A percentile compares a stretch with the other conserved stretches of the same genome.
Conservation (phyloP, 2,888 invertebrate genomes). For the Terebella lapidaria region DNA sequence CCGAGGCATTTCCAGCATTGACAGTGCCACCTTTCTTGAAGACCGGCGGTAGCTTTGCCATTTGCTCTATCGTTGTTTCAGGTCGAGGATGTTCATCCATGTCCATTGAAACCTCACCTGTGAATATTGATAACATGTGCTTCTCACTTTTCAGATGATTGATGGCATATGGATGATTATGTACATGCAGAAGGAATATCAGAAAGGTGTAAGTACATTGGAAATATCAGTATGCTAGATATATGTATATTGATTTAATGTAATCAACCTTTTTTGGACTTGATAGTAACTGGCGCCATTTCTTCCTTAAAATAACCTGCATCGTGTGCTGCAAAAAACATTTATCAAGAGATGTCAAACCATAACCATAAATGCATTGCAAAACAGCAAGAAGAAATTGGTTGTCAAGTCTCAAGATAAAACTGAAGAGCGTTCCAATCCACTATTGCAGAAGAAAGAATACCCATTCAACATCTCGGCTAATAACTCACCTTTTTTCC, state of each 20-base stretch:
- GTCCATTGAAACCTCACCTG: slow-evolving; percentile 64
- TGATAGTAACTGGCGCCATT: slow-evolving; percentile 77
- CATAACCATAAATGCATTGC: no score
- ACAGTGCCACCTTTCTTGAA: slow-evolving; percentile 93
- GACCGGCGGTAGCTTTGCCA: slow-evolving; percentile 79
- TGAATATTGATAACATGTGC: no score
- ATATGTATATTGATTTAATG: neutral
- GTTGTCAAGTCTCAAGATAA: no score
- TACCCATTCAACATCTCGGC: no score
- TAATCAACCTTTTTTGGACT: slow-evolving; percentile 65
- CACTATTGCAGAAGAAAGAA: no score
- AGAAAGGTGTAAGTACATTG: neutral
- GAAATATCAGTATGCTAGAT: no score
- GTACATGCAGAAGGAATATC: neutral
- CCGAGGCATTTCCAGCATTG: slow-evolving; percentile 90
- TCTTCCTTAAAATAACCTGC: slow-evolving; percentile 85
- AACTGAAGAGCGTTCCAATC: no score
- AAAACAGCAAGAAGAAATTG: no score
- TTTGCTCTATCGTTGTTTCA: slow-evolving; percentile 71
- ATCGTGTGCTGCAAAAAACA: slow-evolving; percentile 55
- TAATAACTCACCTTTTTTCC: slow-evolving; percentile 74
- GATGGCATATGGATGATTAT: neutral
- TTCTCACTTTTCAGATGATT: no score
- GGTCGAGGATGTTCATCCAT: slow-evolving; percentile 88
- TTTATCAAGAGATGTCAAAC: neutral